Evolutionary conservation across 2,797 vertebrate genomes (phyloP), one percentile per base, ranked within the genome.

Genomic region (Masticophis lateralis): DNA sequence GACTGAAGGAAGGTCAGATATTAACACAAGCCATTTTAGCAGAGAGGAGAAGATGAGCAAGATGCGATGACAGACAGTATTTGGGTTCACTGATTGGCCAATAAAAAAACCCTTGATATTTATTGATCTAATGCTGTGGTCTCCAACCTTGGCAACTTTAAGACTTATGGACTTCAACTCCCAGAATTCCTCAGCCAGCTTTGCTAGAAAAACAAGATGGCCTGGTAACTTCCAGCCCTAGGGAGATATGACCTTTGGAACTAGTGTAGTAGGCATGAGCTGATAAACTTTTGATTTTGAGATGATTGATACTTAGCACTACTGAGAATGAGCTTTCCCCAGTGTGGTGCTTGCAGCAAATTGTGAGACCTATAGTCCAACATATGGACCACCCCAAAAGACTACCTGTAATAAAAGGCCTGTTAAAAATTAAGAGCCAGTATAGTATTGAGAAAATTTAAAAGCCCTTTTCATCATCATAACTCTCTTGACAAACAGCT

Each of bases 401-500:
- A 90, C 37, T 87, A 60, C 74, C 91, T 91, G 90, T 37, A 87
- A 94, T 86, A 91, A 69, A 94, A 92, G 27, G 18, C 92, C 4
- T 63, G 53, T 14, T 86, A 90, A 14, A 93, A 92, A 63, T 79
- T 91, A 25, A 95, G n/a, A 56, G 69, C 11, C 88, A 16, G 47
- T 69, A 43, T 87, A 20, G 60, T 69, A 51, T 20, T 66, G 18
- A 69, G 59, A 89, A 96, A 95, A 11, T 87, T 51, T 66, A 25
- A 92, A 96, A 96, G 37, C 8, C 89, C 63, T 88, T 86, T 91
- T 93, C 37, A 55, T 91, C 94, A 92, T 92, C 63, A 91, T 51
- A 53, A 96, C 94, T 57, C 28, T 69, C 92, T 93, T 4, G 53
- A 88, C 90, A 92, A 91, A 94, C 57, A 28, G 16, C 16, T 90